Conservation (phyloP, 2,797 vertebrate species). For the Sardinella longiceps region DNA sequence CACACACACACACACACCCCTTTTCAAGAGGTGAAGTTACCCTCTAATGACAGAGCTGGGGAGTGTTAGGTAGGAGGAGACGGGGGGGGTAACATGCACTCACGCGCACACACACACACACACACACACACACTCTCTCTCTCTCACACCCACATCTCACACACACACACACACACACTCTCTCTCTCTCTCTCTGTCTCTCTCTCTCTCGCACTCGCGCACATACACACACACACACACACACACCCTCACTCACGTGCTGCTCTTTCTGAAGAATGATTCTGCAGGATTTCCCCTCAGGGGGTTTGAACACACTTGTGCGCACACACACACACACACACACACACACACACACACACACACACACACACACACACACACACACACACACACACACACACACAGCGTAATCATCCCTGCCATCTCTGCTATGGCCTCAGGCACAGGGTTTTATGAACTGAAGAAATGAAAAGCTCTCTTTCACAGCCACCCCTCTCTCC, state of each 20-base stretch:
- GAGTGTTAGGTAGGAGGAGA: neutral
- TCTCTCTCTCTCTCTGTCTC: too few species aligned
- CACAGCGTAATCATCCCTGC: conserved; percentile 30
- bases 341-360: neutral
- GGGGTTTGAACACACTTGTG: neutral
- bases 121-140: neutral
- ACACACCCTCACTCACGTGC: neutral
- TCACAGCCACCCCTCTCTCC: neutral
- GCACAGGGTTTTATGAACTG: conserved; percentile 31
- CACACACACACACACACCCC: neutral
- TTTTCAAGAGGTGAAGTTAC: neutral
- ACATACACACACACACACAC: neutral
- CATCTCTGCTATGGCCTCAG: conserved; percentile 41
- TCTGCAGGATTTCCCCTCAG: conserved; percentile 5
- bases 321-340: neutral
- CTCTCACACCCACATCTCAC: too few species aligned
- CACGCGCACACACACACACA: neutral
- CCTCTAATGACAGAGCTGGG: neutral
- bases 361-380: neutral
- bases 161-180: conserved; percentile 2
- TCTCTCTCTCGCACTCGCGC: neutral
- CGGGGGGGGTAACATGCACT: conserved; percentile 19
- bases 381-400: conserved; percentile 16
- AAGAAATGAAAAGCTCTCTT: conserved; percentile 22
- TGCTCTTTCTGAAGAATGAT: neutral